Base-by-base conservation (phyloP, 2,113 vertebrate species). In the Odocoileus virginianus region DNA sequence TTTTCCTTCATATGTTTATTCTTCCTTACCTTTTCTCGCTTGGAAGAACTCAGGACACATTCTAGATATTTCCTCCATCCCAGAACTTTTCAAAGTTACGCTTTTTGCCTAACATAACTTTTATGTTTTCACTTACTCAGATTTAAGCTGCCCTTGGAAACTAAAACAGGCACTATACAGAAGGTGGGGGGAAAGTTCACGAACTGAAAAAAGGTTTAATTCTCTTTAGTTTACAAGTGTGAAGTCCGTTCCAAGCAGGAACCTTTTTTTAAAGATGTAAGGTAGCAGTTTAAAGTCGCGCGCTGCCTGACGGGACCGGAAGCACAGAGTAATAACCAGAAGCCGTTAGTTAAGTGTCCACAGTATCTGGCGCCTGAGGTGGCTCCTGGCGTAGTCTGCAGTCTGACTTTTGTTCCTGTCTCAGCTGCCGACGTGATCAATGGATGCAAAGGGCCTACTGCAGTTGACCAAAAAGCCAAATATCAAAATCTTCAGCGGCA, bases 401-500 rank as follows among this genome's bases (percentile, higher is more conserved):
- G 33, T 50, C 52, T 33, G 64, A 36, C n/a, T 87, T 90, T 30
- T 7, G 2, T 4, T 93, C 13, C 30, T 12, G 12, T 19, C 27
- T 58, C 15, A 3, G 40, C 15, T 0, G 60, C 52, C 10, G 30
- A 0, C 7, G 11, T 11, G 1, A 10, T 10, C 9, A 3, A 19
- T 4, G 79, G 67, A 78, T 7, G 1, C 47, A 23, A 52, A 4
- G 0, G 64, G 9, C 15, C 60, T 91, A 12, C 17, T 12, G 27
- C 21, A 5, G 8, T 7, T 21, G n/a, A 43, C 61, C 92, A 78
- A 47, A 81, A 99, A 99, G 99, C 98, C 99, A 0, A 99, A 99
- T 95, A 99, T 99, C 93, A 99, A 99, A 97, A 98, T 99, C 96
- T 99, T 99, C 89, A 99, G 99, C 10, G 98, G 99, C 84, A 99